Evolutionary conservation across 2,888 invertebrate species (phyloP), one percentile per base, ranked within the genome.

Genomic region (Lasioglossum pauxillum): DNA sequence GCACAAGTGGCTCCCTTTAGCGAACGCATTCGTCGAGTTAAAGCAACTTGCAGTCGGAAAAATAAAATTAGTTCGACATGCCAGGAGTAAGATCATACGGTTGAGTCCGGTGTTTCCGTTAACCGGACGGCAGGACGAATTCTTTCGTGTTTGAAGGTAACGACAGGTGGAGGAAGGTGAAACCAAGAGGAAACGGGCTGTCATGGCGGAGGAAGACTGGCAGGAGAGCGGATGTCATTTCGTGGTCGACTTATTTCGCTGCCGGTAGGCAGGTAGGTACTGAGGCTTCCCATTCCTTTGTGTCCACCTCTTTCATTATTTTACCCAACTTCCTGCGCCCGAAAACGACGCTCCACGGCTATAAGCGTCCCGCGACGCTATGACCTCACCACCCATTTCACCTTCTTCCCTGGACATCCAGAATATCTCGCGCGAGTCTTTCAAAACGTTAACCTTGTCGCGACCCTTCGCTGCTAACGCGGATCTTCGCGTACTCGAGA

Each of bases 241-340:
- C 94, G 94, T 94, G 95, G 94, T 95, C 94, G 95, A 94, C 93
- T 95, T 94, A 91, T 92, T 94, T 94, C 93, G 92, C 89, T 92
- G 90, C 88, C 82, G 83, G 86, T 76, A 83, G 82, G 84, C 78
- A 83, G 79, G 69, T 73, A 83, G 75, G 77, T 75, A 86, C 78
- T 75, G 83, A 86, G 84, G 89, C 90, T 92, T 91, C 92, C 91
- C 91, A 89, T 93, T 92, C 90, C 93, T 94, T 93, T 94, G 94
- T 94, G 91, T 90, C 91, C 90, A 85, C 85, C 89, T 91, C 91
- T 92, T 91, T 91, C 92, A 91, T 93, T 93, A 92, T 90, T 91
- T 90, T 83, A 89, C 84, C 87, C 90, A 90, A 93, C 93, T 93
- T 94, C 93, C 93, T 92, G 91, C 77, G 83, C 16, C 90, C 91